Evolutionary conservation across 1,140 invertebrate species (phyloP).

Genomic region (Rhyzopertha dominica): DNA sequence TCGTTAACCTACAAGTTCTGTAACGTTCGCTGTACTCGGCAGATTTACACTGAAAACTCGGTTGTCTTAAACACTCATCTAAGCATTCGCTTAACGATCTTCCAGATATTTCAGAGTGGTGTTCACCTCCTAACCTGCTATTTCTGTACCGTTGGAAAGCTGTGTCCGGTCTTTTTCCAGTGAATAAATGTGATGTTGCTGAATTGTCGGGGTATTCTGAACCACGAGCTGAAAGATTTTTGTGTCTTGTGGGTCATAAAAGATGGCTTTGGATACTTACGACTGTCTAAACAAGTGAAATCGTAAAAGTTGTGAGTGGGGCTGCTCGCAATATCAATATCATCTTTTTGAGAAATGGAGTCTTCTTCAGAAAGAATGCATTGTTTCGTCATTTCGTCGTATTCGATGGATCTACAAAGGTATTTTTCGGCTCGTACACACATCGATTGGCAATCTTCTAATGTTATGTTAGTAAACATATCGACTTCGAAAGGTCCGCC

Average conservation of each 20-base stretch:
- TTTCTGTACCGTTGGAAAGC: conserved; percentile 85
- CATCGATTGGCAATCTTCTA: conserved; percentile 68
- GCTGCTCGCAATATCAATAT: conserved; percentile 73
- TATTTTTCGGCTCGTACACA: conserved; percentile 54
- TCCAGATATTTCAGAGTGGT: conserved; percentile 83
- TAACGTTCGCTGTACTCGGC: conserved; percentile 82
- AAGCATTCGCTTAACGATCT: conserved; percentile 81
- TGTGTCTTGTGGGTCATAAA: conserved; percentile 3
- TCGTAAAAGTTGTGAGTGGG: conserved; percentile 80
- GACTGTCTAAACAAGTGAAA: conserved; percentile 78
- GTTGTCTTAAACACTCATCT: conserved; percentile 81
- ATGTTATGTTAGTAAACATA: conserved; percentile 75
- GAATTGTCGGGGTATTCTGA: conserved; percentile 81
- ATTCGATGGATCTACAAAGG: conserved; percentile 85
- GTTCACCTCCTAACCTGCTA: conserved; percentile 76
- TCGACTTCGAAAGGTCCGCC: conserved; percentile 83
- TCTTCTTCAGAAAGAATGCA: conserved; percentile 87
- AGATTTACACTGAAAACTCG: conserved; percentile 81
- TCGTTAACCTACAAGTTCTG: conserved; percentile 75
- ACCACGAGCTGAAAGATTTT: conserved; percentile 58
- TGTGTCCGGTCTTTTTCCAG: conserved; percentile 74
- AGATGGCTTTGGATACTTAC: conserved; percentile 54
- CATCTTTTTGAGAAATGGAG: conserved; percentile 78
- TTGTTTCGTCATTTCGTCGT: conserved; percentile 76
- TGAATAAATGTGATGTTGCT: conserved; percentile 72